Base-by-base conservation (phyloP, 53 echinoderm and acorn worm species). In the Holothuria scabra region DNA sequence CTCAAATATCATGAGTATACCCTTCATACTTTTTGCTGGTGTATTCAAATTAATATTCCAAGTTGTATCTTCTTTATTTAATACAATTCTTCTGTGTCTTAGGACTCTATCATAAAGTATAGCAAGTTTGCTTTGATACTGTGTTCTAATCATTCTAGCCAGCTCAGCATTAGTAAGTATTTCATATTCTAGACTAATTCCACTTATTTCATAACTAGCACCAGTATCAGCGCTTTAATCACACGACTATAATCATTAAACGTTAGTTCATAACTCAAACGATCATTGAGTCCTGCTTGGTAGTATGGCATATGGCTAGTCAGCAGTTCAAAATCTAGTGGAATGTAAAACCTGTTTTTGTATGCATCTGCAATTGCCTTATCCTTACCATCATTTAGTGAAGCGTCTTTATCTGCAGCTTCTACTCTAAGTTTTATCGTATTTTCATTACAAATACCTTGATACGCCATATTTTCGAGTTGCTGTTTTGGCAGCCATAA, bases 41-140 rank as follows among this genome's bases (percentile, higher is more conserved):
- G n/a, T n/a, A n/a, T n/a, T n/a, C n/a, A n/a, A n/a, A n/a, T n/a
- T 57, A 57, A 57, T 57, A 57, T 57, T 57, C 58, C 58, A 57
- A 57, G 60, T 60, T 60, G 60, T 60, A 8, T 60, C 60, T 60
- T 3, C 2, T 60, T 60, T 60, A 8, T 60, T 24, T 24, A 60
- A 60, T 60, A 8, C 3, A 21, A 21, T 60, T 60, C 24, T 60
- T 22, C 60, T 60, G 58, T 57, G 58, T 57, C 58, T 57, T 14
- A 57, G 12, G 12, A 57, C 20, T 57, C 58, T 57, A 14, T 12
- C 58, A 12, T 14, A 57, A n/a, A n/a, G n/a, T n/a, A n/a, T n/a
- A n/a, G n/a, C n/a, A n/a, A n/a, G n/a, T n/a, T n/a, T n/a, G n/a
- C n/a, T n/a, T n/a, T n/a, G n/a, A n/a, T n/a, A n/a, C n/a, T n/a